Percentiles rank a stretch among this genome's conserved stretches.
These are phyloP conservation scores for Nyctalus aviator DNA, from an alignment of 2,797 vertebrate species.

Conservation along the genomic window DNA sequence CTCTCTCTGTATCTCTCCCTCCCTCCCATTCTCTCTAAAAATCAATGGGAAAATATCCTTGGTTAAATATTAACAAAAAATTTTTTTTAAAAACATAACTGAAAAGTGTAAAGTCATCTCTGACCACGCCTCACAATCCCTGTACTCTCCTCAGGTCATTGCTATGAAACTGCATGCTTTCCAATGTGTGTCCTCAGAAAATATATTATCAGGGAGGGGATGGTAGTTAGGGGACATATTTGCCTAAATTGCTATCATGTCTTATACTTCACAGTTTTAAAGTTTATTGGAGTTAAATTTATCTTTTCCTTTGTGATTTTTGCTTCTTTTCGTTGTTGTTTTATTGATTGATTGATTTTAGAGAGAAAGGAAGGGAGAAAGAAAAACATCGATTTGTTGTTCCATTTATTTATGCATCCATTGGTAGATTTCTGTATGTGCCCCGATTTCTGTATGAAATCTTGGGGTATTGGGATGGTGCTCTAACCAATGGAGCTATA, in stretches of 20 bases:
- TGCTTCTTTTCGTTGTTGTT: not conserved
- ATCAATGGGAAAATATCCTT: too few species aligned
- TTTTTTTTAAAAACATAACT: too few species aligned
- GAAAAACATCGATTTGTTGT: not conserved
- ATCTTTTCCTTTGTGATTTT: constrained; percentile 51
- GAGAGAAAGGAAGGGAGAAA: not conserved
- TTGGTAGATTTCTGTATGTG: not conserved
- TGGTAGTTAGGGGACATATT: not conserved
- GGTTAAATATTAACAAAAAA: too few species aligned
- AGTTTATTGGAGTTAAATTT: constrained; percentile 3
- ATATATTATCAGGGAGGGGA: not conserved
- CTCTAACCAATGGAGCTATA: not conserved
- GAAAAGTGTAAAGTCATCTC: too few species aligned
- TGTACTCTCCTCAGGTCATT: not conserved
- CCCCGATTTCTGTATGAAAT: not conserved
- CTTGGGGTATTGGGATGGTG: not conserved
- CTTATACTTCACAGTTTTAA: constrained; percentile 24
- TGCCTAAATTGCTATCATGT: not conserved
- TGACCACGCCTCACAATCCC: not conserved
- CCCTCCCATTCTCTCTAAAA: too few species aligned
- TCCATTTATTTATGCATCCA: not conserved
- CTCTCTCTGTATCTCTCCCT: too few species aligned
- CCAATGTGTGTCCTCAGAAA: not conserved
- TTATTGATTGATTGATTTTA: not conserved
- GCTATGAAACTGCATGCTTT: not conserved